Conservation (phyloP, 2,797 vertebrate species). For the Rhinichthys osculus region DNA sequence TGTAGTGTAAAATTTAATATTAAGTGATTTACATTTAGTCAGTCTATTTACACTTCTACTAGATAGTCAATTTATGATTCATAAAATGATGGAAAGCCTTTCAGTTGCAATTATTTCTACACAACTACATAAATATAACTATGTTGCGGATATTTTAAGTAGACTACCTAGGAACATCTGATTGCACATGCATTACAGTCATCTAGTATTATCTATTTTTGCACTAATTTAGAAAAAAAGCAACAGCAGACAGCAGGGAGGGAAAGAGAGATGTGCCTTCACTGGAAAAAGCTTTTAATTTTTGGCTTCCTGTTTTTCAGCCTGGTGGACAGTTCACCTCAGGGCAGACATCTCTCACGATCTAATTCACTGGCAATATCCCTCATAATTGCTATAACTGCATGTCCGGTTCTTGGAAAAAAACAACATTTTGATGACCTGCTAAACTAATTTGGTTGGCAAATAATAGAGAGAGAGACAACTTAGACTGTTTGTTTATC, state of each 20-base stretch:
- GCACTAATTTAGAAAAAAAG: constrained; percentile 23
- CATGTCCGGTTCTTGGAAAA: constrained; percentile 18
- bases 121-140: neutral
- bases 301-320: constrained; percentile 47
- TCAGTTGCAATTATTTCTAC: neutral
- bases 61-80: neutral
- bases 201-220: constrained; percentile 13
- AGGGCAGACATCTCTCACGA: constrained; percentile 18
- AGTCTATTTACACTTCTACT: neutral
- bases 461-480: constrained; percentile 3
- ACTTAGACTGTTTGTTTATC: neutral
- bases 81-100: neutral
- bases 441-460: constrained; percentile 22
- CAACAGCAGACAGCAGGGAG: neutral
- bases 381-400: constrained; percentile 9
- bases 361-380: constrained; percentile 29
- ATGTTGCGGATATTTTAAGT: neutral
- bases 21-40: neutral
- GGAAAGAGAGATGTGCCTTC: neutral
- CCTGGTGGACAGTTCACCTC: constrained; percentile 34
- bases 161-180: neutral
- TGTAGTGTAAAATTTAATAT: neutral
- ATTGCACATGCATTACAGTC: constrained; percentile 2
- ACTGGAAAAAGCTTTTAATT: constrained; percentile 14
- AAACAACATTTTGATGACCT: constrained; percentile 35